Conservation (phyloP, 2,797 vertebrate species). For the Myripristis jacobus region DNA sequence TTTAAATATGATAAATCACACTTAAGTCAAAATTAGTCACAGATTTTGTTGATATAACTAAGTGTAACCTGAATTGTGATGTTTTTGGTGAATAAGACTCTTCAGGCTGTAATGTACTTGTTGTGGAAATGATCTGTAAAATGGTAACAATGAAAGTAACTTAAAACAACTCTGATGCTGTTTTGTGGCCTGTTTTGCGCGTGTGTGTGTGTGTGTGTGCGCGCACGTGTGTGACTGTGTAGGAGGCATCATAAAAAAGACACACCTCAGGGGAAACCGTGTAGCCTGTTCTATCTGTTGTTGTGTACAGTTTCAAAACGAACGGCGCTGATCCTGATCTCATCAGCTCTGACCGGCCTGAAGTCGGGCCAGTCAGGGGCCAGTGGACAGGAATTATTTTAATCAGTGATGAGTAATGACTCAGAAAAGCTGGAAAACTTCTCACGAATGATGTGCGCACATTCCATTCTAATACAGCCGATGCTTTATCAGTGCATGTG, state of each 20-base stretch:
- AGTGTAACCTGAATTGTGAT: slow-evolving; percentile 19
- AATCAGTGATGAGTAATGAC: too few species aligned
- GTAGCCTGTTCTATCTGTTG: neutral
- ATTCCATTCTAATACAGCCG: slow-evolving; percentile 60
- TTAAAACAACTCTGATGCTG: neutral
- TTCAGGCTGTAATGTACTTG: slow-evolving; percentile 1
- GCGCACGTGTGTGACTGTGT: neutral
- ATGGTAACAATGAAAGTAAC: slow-evolving; percentile 33
- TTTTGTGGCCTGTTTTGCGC: neutral
- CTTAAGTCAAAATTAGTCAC: slow-evolving; percentile 16
- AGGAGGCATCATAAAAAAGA: too few species aligned
- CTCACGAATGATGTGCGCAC: slow-evolving; percentile 7
- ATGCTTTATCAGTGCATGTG: slow-evolving; percentile 37
- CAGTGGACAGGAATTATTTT: too few species aligned
- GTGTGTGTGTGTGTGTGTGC: neutral
- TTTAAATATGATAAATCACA: slow-evolving; percentile 42
- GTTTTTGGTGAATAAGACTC: slow-evolving; percentile 25
- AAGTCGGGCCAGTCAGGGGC: too few species aligned
- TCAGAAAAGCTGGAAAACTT: slow-evolving; percentile 8
- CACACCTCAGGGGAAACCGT: neutral
- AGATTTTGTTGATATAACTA: too few species aligned
- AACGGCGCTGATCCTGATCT: neutral
- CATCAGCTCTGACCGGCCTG: too few species aligned
- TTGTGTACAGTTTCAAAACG: slow-evolving; percentile 7
- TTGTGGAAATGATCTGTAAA: slow-evolving; percentile 39